These are phyloP conservation scores for Lithophane ornitopus DNA, from an alignment of 2,888 invertebrate genomes.

Conservation along the genomic window DNA sequence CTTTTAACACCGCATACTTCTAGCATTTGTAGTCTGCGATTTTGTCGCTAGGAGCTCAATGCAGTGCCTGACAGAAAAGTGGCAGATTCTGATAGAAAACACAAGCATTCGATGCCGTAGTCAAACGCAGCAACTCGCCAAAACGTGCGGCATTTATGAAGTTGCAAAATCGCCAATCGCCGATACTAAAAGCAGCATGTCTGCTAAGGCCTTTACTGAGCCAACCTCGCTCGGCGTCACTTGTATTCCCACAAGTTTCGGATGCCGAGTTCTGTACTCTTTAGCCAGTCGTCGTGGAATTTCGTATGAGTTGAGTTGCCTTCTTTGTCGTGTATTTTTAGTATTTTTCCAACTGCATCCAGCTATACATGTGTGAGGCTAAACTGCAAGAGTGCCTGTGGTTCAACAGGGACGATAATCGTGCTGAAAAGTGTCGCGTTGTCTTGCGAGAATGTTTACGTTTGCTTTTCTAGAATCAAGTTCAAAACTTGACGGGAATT, in stretches of 20 bases:
- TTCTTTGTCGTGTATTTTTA: slow-evolving; percentile 31
- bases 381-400: slow-evolving; percentile 14
- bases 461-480: neutral
- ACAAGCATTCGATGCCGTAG: no score
- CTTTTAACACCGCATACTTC: neutral
- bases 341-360: slow-evolving; percentile 33
- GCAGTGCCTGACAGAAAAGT: neutral
- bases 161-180: neutral
- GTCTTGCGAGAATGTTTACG: slow-evolving; percentile 23
- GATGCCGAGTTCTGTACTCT: slow-evolving; percentile 31
- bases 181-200: slow-evolving; percentile 1
- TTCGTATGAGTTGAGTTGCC: slow-evolving; percentile 32
- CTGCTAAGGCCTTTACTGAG: slow-evolving; percentile 10
- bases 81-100: neutral
- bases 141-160: neutral
- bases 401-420: neutral
- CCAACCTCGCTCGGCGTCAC: neutral
- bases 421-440: slow-evolving; percentile 19
- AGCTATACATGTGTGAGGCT: slow-evolving; percentile 12
- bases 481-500: neutral
- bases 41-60: neutral
- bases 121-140: neutral
- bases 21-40: neutral
- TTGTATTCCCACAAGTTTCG: slow-evolving; percentile 37
- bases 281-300: slow-evolving; percentile 11